These are phyloP conservation scores for Nesoenas mayeri DNA, from an alignment of 2,113 vertebrate genomes.

Conservation along the genomic window DNA sequence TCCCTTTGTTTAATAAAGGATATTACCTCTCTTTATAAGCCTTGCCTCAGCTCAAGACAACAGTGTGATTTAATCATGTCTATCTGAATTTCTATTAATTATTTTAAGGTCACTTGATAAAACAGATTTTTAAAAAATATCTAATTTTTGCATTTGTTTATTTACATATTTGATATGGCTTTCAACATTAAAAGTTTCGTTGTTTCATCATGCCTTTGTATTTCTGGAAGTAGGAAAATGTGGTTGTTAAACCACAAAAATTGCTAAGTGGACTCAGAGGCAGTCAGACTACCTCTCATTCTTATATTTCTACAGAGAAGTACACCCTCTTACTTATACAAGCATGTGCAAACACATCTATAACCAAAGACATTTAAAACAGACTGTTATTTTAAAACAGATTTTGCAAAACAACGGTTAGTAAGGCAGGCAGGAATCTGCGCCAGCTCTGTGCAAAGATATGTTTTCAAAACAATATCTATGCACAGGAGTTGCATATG, in stretches of 20 bases:
- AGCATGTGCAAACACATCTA: neutral
- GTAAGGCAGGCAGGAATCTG: neutral
- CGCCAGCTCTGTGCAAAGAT: neutral
- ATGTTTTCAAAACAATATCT: neutral
- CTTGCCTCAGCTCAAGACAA: neutral
- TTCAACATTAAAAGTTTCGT: neutral
- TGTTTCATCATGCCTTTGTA: neutral
- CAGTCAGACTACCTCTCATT: neutral
- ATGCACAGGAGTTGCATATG: neutral
- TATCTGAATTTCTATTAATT: neutral
- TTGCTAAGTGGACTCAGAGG: neutral
- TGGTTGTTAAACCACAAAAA: conserved; percentile 17
- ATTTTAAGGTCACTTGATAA: neutral
- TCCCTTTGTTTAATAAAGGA: neutral
- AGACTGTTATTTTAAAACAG: neutral
- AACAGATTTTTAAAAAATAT: neutral
- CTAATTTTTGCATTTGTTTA: neutral
- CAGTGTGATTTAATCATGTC: neutral
- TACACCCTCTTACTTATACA: neutral
- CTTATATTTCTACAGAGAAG: neutral
- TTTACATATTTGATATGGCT: neutral
- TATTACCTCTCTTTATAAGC: neutral
- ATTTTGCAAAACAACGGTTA: neutral
- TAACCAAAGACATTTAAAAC: neutral
- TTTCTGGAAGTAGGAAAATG: conserved; percentile 7